A percentile compares a stretch with the other conserved stretches of the same genome.
phyloP scores from a whole-genome alignment of 2,797 vertebrate genomes.

The Furcifer pardalis region DNA sequence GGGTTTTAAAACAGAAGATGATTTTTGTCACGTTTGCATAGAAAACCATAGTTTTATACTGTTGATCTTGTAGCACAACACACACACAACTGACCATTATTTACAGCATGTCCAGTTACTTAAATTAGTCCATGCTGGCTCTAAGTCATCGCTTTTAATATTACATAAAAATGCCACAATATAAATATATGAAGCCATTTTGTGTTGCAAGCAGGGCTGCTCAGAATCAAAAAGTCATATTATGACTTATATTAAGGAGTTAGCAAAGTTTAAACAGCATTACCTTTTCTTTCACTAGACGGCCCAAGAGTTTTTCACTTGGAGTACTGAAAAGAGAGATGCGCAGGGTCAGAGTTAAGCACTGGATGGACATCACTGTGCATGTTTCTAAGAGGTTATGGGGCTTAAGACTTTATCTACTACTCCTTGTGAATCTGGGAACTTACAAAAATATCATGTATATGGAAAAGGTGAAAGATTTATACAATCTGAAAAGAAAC shows the following conservation, averaged over 20 bases:
- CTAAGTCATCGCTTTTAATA: neutral
- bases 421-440: neutral
- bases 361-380: neutral
- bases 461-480: no score
- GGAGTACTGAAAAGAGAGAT: conserved; percentile 85
- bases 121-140: neutral
- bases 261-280: conserved; percentile 31
- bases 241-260: neutral
- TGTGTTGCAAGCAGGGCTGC: neutral
- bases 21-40: neutral
- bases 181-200: neutral
- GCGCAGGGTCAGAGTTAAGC: conserved; percentile 17
- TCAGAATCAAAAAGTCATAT: neutral
- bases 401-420: neutral
- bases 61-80: neutral
- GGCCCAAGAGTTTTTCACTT: conserved; percentile 96
- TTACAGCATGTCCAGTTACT: neutral
- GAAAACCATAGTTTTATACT: neutral
- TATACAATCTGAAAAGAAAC: no score
- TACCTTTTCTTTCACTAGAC: conserved; percentile 98
- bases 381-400: conserved; percentile 17
- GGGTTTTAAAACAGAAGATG: conserved; percentile 18
- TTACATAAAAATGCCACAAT: neutral
- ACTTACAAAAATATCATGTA: neutral
- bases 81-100: neutral